Evolutionary conservation across 2,113 vertebrate species (phyloP).

Genomic region (Mellivora capensis): DNA sequence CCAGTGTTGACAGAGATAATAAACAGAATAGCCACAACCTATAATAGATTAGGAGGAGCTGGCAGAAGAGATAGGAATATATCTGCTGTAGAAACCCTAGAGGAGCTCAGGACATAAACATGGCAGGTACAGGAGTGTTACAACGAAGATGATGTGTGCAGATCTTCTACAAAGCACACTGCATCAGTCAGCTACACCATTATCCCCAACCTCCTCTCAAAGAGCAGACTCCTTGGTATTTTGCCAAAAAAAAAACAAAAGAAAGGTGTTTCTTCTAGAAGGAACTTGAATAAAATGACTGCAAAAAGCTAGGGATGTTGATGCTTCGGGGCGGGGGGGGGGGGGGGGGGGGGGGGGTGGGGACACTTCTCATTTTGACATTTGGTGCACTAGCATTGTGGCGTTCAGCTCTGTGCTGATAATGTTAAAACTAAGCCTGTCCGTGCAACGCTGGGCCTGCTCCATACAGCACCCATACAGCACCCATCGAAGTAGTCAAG

Average conservation of each 20-base stretch:
- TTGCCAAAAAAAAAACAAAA: not conserved
- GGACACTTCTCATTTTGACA: not conserved
- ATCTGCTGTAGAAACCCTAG: not conserved
- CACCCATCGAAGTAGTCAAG: not conserved
- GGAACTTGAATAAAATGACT: not conserved
- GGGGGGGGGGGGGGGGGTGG: too few species aligned
- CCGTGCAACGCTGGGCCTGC: not conserved
- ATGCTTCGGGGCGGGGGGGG: not conserved
- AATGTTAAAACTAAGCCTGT: not conserved
- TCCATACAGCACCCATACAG: rapidly evolving
- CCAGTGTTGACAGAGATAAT: not conserved
- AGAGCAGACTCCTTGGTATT: not conserved
- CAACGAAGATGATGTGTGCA: not conserved
- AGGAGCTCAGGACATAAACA: not conserved
- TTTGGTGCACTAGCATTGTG: not conserved
- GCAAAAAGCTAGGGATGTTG: not conserved
- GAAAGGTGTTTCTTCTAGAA: not conserved
- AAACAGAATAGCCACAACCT: not conserved
- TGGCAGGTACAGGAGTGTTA: not conserved
- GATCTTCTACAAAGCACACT: not conserved
- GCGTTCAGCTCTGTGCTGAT: not conserved
- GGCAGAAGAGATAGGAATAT: not conserved
- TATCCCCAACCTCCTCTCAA: too few species aligned
- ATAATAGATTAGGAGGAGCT: not conserved
- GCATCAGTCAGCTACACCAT: not conserved